Percentiles rank a stretch among this genome's conserved stretches.
Evolutionary conservation across 2,113 vertebrate genomes (phyloP).

Genomic region (Gallinago paraguaiae): DNA sequence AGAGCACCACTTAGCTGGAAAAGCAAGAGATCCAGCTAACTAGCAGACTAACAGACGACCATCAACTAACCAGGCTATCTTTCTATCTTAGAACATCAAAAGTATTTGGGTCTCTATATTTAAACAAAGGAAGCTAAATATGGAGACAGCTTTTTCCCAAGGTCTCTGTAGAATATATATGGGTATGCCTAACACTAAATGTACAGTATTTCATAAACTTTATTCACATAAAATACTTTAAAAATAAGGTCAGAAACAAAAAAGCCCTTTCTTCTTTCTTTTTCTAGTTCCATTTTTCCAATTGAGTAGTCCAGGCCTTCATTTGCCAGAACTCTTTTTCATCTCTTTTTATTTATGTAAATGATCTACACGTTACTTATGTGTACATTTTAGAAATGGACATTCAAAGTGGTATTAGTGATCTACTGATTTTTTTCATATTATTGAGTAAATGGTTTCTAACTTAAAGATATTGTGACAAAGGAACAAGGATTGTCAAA

Average conservation of each 20-base stretch:
- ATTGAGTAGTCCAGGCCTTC: neutral
- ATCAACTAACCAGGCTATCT: neutral
- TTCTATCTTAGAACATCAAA: neutral
- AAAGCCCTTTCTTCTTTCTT: neutral
- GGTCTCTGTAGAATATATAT: neutral
- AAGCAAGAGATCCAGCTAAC: neutral
- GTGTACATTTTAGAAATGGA: neutral
- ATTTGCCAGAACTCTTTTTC: neutral
- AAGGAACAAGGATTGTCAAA: neutral
- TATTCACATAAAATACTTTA: neutral
- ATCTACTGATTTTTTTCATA: neutral
- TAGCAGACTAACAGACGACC: too few species aligned
- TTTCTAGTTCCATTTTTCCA: neutral
- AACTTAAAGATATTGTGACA: neutral
- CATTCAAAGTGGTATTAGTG: neutral
- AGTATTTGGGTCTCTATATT: neutral
- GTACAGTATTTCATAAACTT: neutral
- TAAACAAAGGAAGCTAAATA: neutral
- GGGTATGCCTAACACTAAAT: neutral
- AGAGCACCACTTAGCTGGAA: neutral
- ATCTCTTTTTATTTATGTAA: neutral
- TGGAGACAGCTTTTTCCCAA: neutral
- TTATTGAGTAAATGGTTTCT: neutral
- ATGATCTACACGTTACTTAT: neutral
- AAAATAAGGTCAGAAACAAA: neutral